Percentiles rank a stretch among this genome's conserved stretches.
These are phyloP conservation scores for Pantelozetes paolii DNA, from an alignment of 2,888 invertebrate species.

Conservation along the genomic window DNA sequence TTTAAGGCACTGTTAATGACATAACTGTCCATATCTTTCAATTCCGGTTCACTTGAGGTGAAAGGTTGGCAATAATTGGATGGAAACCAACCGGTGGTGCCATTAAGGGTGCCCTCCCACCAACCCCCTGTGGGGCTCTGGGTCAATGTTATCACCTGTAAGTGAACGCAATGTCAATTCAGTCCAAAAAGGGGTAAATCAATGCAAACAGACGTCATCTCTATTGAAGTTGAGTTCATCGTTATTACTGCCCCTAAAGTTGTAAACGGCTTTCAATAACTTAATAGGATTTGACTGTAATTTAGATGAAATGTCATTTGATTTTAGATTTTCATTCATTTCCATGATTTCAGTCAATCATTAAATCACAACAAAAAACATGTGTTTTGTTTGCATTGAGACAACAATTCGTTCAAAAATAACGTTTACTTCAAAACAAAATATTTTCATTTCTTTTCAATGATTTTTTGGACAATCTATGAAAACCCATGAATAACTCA, in stretches of 20 bases:
- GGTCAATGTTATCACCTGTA: constrained; percentile 77
- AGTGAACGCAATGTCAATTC: too few species aligned
- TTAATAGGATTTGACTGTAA: background rate
- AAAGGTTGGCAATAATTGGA: constrained; percentile 88
- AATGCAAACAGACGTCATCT: constrained; percentile 63
- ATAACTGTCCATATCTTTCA: constrained; percentile 39
- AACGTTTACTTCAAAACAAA: too few species aligned
- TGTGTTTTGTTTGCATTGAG: too few species aligned
- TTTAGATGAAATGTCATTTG: too few species aligned
- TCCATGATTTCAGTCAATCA: too few species aligned
- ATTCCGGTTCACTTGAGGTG: background rate
- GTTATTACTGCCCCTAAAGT: constrained; percentile 92
- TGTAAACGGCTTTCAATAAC: constrained; percentile 53
- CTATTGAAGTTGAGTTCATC: constrained; percentile 96
- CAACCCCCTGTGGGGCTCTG: constrained; percentile 95
- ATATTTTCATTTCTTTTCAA: too few species aligned
- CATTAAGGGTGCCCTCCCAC: constrained; percentile 98
- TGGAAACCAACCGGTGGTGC: constrained; percentile 97
- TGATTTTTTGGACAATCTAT: too few species aligned
- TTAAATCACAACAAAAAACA: too few species aligned
- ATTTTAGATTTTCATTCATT: too few species aligned
- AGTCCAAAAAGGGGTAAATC: background rate
- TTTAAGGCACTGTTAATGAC: background rate
- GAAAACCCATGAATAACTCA: too few species aligned
- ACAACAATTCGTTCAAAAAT: too few species aligned